These are phyloP conservation scores for Busseola fusca DNA, from an alignment of 2,888 invertebrate genomes.

Conservation along the genomic window DNA sequence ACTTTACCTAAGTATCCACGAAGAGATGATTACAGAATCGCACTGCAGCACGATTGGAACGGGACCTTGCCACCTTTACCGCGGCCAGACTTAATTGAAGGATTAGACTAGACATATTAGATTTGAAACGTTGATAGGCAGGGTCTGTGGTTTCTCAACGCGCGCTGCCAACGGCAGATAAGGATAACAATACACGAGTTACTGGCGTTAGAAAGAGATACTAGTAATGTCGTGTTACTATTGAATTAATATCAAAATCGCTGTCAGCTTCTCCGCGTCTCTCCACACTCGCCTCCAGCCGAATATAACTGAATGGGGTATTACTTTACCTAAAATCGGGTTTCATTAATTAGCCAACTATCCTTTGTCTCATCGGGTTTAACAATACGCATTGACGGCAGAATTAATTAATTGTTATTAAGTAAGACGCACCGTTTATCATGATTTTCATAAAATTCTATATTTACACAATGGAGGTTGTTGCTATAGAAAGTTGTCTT, in stretches of 20 bases:
- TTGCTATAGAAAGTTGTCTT: constrained; percentile 32
- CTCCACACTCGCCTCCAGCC: constrained; percentile 21
- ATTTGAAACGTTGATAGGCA: constrained; percentile 83
- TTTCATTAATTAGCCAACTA: constrained; percentile 69
- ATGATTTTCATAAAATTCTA: constrained; percentile 54
- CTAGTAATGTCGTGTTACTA: background rate
- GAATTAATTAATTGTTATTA: constrained; percentile 66
- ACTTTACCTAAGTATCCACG: too few species aligned
- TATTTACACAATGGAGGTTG: constrained; percentile 37
- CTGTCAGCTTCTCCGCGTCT: background rate
- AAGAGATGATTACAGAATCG: too few species aligned
- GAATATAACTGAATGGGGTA: constrained; percentile 55
- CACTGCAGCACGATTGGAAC: too few species aligned
- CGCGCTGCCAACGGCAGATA: constrained; percentile 80
- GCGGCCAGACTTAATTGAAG: too few species aligned
- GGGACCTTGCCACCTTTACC: too few species aligned
- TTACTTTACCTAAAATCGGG: constrained; percentile 67
- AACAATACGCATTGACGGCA: constrained; percentile 59
- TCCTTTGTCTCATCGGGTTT: constrained; percentile 61
- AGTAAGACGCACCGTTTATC: constrained; percentile 59
- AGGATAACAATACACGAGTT: constrained; percentile 64
- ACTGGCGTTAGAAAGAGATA: constrained; percentile 68
- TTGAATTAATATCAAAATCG: constrained; percentile 10
- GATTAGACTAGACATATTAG: constrained; percentile 87
- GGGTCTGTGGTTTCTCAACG: constrained; percentile 79